Conservation (phyloP, 1,140 invertebrate species). For the Copidosoma floridanum region DNA sequence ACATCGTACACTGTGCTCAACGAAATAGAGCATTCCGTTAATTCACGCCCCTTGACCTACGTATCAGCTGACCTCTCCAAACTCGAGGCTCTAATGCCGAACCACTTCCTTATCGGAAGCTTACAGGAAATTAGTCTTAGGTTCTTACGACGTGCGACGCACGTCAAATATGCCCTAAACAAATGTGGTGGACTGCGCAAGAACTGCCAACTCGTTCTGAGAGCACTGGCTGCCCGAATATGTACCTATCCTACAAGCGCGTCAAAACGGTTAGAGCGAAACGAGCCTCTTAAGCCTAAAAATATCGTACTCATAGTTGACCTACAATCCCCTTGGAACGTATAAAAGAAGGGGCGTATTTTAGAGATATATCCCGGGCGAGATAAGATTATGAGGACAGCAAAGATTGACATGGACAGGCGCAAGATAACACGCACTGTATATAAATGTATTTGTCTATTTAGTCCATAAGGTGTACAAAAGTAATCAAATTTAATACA, state of each 20-base stretch:
- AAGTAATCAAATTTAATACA: too few species aligned
- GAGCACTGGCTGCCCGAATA: too few species aligned
- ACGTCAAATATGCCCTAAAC: neutral
- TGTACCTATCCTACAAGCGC: conserved; percentile 31
- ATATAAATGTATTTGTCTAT: too few species aligned
- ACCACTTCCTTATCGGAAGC: conserved; percentile 38
- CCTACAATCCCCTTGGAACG: too few species aligned
- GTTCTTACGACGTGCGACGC: neutral
- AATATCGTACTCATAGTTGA: conserved; percentile 1
- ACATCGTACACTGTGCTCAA: neutral
- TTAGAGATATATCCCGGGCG: too few species aligned
- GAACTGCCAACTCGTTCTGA: conserved; percentile 32
- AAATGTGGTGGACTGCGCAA: conserved; percentile 18
- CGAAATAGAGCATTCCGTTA: neutral
- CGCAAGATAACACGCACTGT: too few species aligned
- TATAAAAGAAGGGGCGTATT: too few species aligned
- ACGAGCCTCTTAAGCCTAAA: neutral
- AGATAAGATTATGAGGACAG: too few species aligned
- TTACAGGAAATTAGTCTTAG: neutral
- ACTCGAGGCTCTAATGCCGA: conserved; percentile 30
- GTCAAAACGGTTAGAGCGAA: conserved; percentile 7
- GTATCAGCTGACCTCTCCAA: conserved; percentile 26
- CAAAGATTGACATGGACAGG: too few species aligned
- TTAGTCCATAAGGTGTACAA: too few species aligned
- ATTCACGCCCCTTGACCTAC: conserved; percentile 5